Base-by-base conservation (phyloP, 2,113 vertebrate species). In the Dryoscopus gambensis region DNA sequence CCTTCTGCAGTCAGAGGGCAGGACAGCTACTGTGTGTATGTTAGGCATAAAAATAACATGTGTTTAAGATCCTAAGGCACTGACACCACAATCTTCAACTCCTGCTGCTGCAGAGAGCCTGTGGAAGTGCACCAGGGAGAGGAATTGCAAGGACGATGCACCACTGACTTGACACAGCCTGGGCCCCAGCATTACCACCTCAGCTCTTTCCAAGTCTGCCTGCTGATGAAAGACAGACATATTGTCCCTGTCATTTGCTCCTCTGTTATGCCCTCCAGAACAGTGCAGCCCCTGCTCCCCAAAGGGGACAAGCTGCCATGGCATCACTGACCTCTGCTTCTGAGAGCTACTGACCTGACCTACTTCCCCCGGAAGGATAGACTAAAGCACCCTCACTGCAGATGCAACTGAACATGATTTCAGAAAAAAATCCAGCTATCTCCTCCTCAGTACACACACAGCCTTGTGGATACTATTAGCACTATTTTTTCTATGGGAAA, bases 201-300 rank as follows among this genome's bases (percentile, higher is more conserved):
- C n/a, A 21, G 62, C 12, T 53, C 19, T 62, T 68, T 27, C 33
- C 15, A 33, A 33, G 33, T 50, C 30, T 30, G 35, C 39, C 55
- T 56, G 55, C 25, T 53, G 52, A 42, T 28, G n/a, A 47, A 30
- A 44, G 52, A 68, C 49, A 53, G 63, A 24, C n/a, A 21, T 56
- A 65, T 15, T 40, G 65, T 67, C 39, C 47, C 53, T 83, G 79
- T 64, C 76, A 63, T 27, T 63, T 18, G 52, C 28, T 91, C 19
- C 40, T 73, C 76, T 59, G 13, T 37, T 0, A 0, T 0, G 1
- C 23, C 49, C 57, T 68, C 49, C 39, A 47, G 75, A 31, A 17
- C 8, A 39, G 23, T 12, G 57, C 47, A 88, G 68, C 24, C 40
- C 8, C 0, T 68, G 55, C 17, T 80, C 22, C 77, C 76, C 63